Evolutionary conservation across 2,888 invertebrate species (phyloP).

Genomic region (Parapristionchus giblindavisi): DNA sequence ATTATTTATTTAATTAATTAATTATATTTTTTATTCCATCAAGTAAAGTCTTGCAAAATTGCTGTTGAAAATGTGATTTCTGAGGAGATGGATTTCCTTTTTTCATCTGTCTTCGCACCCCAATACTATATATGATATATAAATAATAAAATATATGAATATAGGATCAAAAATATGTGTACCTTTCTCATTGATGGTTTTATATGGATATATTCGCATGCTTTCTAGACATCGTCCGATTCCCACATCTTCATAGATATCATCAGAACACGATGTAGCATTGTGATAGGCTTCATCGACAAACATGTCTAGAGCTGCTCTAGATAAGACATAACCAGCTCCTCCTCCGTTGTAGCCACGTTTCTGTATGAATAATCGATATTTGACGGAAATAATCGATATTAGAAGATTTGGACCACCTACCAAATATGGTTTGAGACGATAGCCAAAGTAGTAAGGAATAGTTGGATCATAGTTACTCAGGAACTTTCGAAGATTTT

Average conservation of each 20-base stretch:
- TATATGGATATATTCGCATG: slow-evolving; percentile 51
- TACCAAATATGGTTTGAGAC: slow-evolving; percentile 55
- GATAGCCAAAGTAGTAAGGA: slow-evolving; percentile 57
- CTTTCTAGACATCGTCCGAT: slow-evolving; percentile 52
- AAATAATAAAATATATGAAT: too few relatives aligned
- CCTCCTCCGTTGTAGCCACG: slow-evolving; percentile 62
- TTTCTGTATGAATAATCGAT: slow-evolving; percentile 35
- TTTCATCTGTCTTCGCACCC: too few relatives aligned
- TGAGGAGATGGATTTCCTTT: too few relatives aligned
- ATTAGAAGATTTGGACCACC: not conserved
- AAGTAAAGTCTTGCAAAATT: too few relatives aligned
- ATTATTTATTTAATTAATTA: not conserved
- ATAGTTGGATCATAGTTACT: slow-evolving; percentile 47
- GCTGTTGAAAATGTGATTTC: too few relatives aligned
- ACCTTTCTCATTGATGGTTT: slow-evolving; percentile 47
- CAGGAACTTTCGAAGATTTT: slow-evolving; percentile 52
- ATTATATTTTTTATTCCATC: not conserved
- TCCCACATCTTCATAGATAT: slow-evolving; percentile 58
- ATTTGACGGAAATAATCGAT: too few relatives aligned
- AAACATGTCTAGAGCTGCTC: slow-evolving; percentile 44
- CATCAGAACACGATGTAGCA: slow-evolving; percentile 51
- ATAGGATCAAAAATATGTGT: not conserved
- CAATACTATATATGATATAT: too few relatives aligned
- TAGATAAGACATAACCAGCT: slow-evolving; percentile 58
- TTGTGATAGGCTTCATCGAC: slow-evolving; percentile 48